phyloP scores from a whole-genome alignment of 1,140 invertebrate species.

The Orchestia grillus region DNA sequence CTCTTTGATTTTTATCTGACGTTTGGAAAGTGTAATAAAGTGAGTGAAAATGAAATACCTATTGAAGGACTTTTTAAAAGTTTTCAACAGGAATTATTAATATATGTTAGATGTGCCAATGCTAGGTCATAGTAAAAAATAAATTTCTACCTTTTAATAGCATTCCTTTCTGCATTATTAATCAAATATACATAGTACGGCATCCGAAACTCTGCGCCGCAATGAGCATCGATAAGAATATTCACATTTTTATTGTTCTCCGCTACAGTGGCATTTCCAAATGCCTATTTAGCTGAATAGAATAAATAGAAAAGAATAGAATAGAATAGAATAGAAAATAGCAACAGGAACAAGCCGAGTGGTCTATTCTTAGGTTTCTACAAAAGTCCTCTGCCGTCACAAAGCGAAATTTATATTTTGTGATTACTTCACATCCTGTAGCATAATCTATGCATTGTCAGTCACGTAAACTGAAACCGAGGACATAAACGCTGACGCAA shows the following conservation, averaged over 20 bases:
- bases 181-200: not conserved
- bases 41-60: not conserved
- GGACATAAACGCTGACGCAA: too few species aligned
- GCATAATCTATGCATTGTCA: too few species aligned
- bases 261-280: not conserved
- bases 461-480: too few species aligned
- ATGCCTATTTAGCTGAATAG: not conserved
- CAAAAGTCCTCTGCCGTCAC: too few species aligned
- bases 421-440: too few species aligned
- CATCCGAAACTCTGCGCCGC: not conserved
- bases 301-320: too few species aligned
- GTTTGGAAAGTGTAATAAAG: not conserved
- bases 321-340: too few species aligned
- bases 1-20: not conserved
- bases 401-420: too few species aligned
- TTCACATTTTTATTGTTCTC: not conserved
- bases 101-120: not conserved
- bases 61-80: not conserved
- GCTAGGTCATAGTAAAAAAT: not conserved
- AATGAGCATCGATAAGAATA: not conserved
- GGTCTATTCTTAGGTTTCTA: too few species aligned
- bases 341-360: too few species aligned
- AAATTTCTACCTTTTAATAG: not conserved
- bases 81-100: not conserved
- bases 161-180: not conserved